Evolutionary conservation across 23 tunicate genomes (phyloP), one percentile per base, ranked within the genome.

Genomic region (Ciona savignyi): DNA sequence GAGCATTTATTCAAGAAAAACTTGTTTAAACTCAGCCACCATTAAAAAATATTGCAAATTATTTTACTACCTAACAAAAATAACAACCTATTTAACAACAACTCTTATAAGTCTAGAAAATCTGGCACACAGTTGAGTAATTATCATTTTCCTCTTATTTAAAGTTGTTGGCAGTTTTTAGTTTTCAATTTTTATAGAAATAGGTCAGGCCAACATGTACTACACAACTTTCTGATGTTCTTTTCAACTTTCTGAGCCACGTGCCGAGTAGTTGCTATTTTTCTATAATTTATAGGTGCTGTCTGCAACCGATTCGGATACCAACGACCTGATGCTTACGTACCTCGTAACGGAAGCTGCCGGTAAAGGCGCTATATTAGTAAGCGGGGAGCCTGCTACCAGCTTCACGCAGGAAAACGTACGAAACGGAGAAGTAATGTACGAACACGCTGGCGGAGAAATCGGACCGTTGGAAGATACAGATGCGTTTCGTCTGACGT

Each of bases 381-480:
- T 82, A 23, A 71, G 62, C 9, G 94, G 95, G 23, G 42, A 23
- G 0, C 77, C 68, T 6, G 78, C 83, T 42, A 78, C 75, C 9
- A 78, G 77, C 25, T 82, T 86, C 64, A 86, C 98, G 30, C 94
- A 86, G 65, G 68, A 68, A 25, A 74, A 93, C 80, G 78, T 93
- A 29, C 71, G 78, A 31, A 81, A 86, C 62, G 85, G 89, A 2
- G 77, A 35, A n/a, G 94, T 93, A 6, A 48, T 32, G n/a, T 93
- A 93, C 78, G 76, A 68, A 33, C 98, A 93, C 78, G 82, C 75
- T 3, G 87, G 77, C 25, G 93, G 93, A 26, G 98, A 93, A 78
- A 93, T 93, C 63, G 98, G 98, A 29, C 26, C 75, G 3, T 78
- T 73, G 15, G 74, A 77, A 4, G 98, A 81, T 70, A 28, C 27